Evolutionary conservation across 2,113 vertebrate species (phyloP).

Genomic region (Scomber japonicus): DNA sequence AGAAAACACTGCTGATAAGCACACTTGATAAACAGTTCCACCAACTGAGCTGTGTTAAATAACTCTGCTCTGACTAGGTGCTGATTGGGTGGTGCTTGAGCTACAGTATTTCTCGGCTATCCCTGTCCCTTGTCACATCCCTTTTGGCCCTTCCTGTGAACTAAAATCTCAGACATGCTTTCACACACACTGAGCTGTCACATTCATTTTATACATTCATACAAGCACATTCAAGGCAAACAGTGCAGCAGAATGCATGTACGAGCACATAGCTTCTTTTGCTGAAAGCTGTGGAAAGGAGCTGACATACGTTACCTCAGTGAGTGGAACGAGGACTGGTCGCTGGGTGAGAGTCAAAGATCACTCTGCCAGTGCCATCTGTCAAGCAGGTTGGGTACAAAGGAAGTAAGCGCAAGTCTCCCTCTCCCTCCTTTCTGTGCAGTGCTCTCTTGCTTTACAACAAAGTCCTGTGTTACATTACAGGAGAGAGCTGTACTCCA

Average conservation of each 20-base stretch:
- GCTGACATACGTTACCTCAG: constrained; percentile 77
- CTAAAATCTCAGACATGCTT: constrained; percentile 33
- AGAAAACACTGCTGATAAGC: background rate
- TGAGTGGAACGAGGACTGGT: constrained; percentile 32
- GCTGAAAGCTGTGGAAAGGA: constrained; percentile 27
- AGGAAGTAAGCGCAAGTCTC: constrained; percentile 59
- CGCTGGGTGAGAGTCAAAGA: constrained; percentile 72
- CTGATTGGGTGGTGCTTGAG: constrained; percentile 72
- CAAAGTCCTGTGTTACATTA: constrained; percentile 58
- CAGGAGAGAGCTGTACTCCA: constrained; percentile 43
- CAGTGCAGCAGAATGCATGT: constrained; percentile 50
- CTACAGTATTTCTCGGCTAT: constrained; percentile 19
- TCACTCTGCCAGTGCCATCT: constrained; percentile 79
- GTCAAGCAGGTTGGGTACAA: constrained; percentile 66
- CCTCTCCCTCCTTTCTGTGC: constrained; percentile 54
- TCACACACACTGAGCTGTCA: constrained; percentile 50
- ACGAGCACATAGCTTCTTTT: constrained; percentile 27
- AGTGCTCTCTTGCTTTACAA: constrained; percentile 47
- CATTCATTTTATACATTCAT: constrained; percentile 47
- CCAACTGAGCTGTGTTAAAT: constrained; percentile 8
- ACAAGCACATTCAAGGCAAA: constrained; percentile 57
- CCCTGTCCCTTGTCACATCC: constrained; percentile 17
- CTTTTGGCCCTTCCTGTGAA: constrained; percentile 25
- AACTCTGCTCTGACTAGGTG: constrained; percentile 37
- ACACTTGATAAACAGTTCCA: constrained; percentile 13